These are phyloP conservation scores for Fukomys damarensis DNA, from an alignment of 2,113 vertebrate genomes.

Conservation along the genomic window DNA sequence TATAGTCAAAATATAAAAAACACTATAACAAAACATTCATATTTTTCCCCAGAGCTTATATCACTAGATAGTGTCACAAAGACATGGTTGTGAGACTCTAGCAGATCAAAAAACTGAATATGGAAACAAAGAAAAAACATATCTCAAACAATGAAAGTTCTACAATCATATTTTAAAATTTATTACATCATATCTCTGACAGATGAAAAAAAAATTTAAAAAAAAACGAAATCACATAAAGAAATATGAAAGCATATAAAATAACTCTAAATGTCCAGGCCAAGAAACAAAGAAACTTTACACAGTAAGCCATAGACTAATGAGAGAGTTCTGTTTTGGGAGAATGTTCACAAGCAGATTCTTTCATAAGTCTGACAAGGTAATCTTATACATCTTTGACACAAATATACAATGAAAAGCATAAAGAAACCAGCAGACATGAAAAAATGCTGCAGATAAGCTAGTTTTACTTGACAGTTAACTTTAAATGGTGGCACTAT, in stretches of 20 bases:
- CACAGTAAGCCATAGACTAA: neutral
- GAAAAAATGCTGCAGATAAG: neutral
- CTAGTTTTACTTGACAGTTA: neutral
- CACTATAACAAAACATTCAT: conserved; percentile 32
- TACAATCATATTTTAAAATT: conserved; percentile 60
- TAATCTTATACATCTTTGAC: neutral
- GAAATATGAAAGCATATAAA: neutral
- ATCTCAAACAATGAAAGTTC: conserved; percentile 30
- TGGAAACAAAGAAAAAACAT: neutral
- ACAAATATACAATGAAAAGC: neutral
- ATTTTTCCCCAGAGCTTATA: conserved; percentile 63
- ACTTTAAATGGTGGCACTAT: neutral
- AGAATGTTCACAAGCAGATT: neutral
- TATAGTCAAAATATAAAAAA: neutral
- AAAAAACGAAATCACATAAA: conserved; percentile 50
- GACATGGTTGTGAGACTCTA: conserved; percentile 60
- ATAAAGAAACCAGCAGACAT: neutral
- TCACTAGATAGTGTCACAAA: conserved; percentile 17
- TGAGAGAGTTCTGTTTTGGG: neutral
- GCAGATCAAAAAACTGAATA: conserved; percentile 76
- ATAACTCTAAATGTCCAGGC: neutral
- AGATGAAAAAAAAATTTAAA: conserved; percentile 42
- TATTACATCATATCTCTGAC: conserved; percentile 44
- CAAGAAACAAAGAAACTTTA: neutral
- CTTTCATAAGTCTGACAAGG: no score